Percentiles rank a stretch among this genome's conserved stretches.
phyloP scores from a whole-genome alignment of 2,113 vertebrate species.

The Hyaena hyaena region DNA sequence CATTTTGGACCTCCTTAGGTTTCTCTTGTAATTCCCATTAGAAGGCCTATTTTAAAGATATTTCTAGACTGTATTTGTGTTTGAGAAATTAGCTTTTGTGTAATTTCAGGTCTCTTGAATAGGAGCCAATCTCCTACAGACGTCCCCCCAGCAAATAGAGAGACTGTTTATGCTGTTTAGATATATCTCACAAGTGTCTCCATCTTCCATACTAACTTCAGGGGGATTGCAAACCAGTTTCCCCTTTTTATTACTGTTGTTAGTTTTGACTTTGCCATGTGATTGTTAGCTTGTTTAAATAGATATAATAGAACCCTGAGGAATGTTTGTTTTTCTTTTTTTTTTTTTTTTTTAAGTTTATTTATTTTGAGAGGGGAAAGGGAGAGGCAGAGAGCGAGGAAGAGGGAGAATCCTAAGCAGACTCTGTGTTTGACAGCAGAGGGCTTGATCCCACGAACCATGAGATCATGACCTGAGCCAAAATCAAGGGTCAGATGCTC shows the following conservation, averaged over 20 bases:
- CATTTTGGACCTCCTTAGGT: neutral
- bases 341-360: too few relatives aligned
- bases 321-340: neutral
- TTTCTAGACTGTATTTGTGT: conserved; percentile 11
- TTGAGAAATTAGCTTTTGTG: neutral
- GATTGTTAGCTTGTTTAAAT: neutral
- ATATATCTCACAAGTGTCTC: neutral
- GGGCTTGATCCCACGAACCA: too few relatives aligned
- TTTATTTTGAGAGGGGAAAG: too few relatives aligned
- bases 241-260: neutral
- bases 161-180: neutral
- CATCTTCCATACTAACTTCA: neutral
- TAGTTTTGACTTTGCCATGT: neutral
- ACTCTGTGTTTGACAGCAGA: too few relatives aligned
- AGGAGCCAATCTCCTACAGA: neutral
- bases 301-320: neutral
- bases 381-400: too few relatives aligned
- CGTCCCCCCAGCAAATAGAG: neutral
- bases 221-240: neutral
- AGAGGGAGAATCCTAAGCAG: too few relatives aligned
- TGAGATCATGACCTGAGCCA: too few relatives aligned
- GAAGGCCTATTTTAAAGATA: neutral
- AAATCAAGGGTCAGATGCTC: too few relatives aligned
- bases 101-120: neutral
- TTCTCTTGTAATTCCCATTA: neutral